phyloP scores from a whole-genome alignment of 2,888 invertebrate species.

The Diaphora mendica region DNA sequence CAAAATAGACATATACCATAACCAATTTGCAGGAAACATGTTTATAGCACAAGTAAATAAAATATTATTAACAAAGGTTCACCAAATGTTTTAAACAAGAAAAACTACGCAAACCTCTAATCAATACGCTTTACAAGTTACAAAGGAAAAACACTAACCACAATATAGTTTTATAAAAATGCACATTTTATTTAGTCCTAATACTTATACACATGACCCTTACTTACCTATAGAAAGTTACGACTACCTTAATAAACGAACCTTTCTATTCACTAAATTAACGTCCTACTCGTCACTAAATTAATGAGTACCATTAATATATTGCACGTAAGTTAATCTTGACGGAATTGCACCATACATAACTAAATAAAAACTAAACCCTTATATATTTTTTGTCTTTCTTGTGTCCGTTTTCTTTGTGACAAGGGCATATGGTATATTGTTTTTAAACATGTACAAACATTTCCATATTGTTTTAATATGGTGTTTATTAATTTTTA shows the following conservation, averaged over 20 bases:
- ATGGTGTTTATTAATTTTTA: neutral
- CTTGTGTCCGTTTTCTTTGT: constrained; percentile 14
- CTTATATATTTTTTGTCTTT: neutral
- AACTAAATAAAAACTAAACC: neutral
- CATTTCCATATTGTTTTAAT: neutral
- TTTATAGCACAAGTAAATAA: neutral
- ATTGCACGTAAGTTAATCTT: neutral
- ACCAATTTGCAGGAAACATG: neutral
- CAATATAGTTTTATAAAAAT: neutral
- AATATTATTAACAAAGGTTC: neutral
- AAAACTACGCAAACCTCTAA: neutral
- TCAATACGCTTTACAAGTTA: neutral
- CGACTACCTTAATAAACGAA: neutral
- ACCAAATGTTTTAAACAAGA: neutral
- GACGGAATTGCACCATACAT: neutral
- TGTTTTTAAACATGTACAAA: neutral
- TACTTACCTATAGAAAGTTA: neutral
- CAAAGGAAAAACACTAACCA: neutral
- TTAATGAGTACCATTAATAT: neutral
- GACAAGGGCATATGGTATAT: neutral
- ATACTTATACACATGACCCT: neutral
- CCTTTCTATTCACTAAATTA: neutral
- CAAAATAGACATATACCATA: neutral
- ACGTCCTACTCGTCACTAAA: neutral
- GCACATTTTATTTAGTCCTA: neutral